Conservation (phyloP, 53 echinoderm and acorn worm species). For the Pentamera pediparva region DNA sequence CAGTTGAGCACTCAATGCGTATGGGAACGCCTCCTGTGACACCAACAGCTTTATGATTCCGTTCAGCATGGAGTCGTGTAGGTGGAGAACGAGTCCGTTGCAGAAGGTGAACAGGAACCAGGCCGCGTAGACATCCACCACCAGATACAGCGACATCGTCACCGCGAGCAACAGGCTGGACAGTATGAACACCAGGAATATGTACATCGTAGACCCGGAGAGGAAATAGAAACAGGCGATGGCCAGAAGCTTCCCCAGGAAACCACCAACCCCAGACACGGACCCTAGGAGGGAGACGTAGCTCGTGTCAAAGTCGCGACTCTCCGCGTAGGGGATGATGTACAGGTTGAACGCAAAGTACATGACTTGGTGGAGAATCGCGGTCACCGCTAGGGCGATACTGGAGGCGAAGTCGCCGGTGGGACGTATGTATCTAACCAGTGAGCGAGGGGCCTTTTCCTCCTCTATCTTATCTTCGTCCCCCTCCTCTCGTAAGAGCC, state of each 20-base stretch:
- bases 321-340: conserved; percentile 8
- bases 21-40: background rate
- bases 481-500: background rate
- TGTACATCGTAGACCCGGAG: background rate
- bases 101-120: background rate
- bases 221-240: background rate
- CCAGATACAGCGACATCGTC: background rate
- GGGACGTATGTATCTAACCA: background rate
- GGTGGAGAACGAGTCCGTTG: background rate
- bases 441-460: background rate
- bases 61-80: conserved; percentile 7
- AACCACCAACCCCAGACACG: background rate
- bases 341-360: conserved; percentile 20
- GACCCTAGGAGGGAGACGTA: background rate
- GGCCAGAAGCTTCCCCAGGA: background rate
- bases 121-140: background rate
- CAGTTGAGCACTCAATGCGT: background rate
- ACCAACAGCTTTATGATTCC: background rate
- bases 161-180: background rate
- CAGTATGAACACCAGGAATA: background rate
- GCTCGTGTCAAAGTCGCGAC: background rate
- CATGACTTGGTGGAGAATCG: background rate
- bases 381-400: background rate
- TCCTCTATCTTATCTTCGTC: background rate
- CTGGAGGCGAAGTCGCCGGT: background rate